Evolutionary conservation across 1,140 invertebrate genomes (phyloP).

Genomic region (Panonychus citri): DNA sequence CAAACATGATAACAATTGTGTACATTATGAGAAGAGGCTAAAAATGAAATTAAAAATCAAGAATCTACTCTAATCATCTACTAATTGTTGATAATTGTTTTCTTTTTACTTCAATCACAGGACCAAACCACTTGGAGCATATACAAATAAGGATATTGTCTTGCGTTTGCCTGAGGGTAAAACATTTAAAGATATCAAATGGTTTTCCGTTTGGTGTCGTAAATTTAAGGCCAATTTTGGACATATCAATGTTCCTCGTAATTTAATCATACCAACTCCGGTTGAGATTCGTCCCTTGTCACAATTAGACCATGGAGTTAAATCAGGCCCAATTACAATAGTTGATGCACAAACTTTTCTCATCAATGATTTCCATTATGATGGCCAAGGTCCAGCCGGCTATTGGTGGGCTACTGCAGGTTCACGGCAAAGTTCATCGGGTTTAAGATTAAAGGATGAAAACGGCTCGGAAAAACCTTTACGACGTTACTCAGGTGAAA

Average conservation of each 20-base stretch:
- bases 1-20: too few species aligned
- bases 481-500: constrained; percentile 51
- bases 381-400: constrained; percentile 67
- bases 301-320: constrained; percentile 36
- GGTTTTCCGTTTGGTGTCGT: constrained; percentile 68
- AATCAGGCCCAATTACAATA: constrained; percentile 57
- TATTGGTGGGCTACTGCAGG: constrained; percentile 73
- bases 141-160: constrained; percentile 52
- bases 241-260: constrained; percentile 46
- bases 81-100: too few species aligned
- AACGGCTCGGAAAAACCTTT: constrained; percentile 48
- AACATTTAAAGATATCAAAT: constrained; percentile 59
- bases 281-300: constrained; percentile 30
- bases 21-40: too few species aligned
- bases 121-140: constrained; percentile 29
- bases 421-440: constrained; percentile 27
- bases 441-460: constrained; percentile 53
- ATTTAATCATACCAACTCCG: constrained; percentile 37
- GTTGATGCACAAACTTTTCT: constrained; percentile 73
- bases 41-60: too few species aligned
- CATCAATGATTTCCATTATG: constrained; percentile 61
- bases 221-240: constrained; percentile 74
- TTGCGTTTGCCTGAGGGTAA: constrained; percentile 54
- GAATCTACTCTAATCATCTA: too few species aligned
- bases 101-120: constrained; percentile 22